These are phyloP conservation scores for Rhamphomyia laevipes DNA, from an alignment of 2,888 invertebrate genomes.

Conservation along the genomic window DNA sequence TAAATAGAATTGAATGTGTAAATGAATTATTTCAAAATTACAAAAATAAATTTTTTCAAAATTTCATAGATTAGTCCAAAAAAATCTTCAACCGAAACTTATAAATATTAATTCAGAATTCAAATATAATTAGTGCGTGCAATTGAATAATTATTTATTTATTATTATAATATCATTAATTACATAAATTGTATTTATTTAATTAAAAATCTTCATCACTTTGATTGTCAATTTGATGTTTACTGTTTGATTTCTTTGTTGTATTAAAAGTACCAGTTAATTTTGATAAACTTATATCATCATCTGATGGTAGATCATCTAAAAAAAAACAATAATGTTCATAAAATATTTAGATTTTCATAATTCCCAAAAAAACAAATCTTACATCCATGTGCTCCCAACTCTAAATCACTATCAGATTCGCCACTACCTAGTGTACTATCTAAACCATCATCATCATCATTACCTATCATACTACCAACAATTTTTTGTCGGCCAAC, in stretches of 20 bases:
- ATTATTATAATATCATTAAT: too few species aligned
- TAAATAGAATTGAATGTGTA: too few species aligned
- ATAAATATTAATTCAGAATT: too few species aligned
- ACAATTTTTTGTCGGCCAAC: constrained; percentile 16
- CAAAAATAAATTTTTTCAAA: too few species aligned
- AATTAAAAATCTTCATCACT: constrained; percentile 32
- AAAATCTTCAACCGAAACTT: too few species aligned
- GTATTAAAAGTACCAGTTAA: constrained; percentile 30
- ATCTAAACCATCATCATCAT: constrained; percentile 25
- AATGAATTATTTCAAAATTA: too few species aligned
- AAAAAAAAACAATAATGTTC: constrained; percentile 7
- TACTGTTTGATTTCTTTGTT: constrained; percentile 21
- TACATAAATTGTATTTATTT: too few species aligned
- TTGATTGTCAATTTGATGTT: constrained; percentile 26
- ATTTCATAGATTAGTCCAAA: too few species aligned
- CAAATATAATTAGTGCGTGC: too few species aligned
- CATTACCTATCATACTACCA: constrained; percentile 17
- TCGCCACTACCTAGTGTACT: constrained; percentile 32
- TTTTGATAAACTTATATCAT: constrained; percentile 35
- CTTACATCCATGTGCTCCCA: constrained; percentile 26
- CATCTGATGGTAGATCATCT: constrained; percentile 34
- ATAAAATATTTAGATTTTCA: constrained; percentile 2
- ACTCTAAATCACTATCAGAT: constrained; percentile 33
- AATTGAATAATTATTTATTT: too few species aligned
- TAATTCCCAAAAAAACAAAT: constrained; percentile 5